Conservation (phyloP, 2,113 vertebrate genomes). For the Gnathonemus echidnorhynchus region DNA sequence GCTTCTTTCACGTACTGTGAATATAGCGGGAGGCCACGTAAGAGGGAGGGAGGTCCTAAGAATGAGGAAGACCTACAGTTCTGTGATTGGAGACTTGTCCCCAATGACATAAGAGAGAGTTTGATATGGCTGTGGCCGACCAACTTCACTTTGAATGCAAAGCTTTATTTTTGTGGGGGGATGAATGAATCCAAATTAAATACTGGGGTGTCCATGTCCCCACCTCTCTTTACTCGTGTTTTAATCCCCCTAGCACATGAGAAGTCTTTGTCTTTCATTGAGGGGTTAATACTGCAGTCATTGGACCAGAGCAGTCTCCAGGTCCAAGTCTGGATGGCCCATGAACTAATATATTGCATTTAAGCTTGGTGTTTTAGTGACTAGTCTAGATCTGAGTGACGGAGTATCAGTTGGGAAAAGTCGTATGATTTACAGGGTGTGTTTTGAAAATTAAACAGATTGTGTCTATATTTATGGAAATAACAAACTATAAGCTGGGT, state of each 20-base stretch:
- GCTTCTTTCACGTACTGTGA: not conserved
- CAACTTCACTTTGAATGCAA: not conserved
- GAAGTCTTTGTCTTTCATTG: not conserved
- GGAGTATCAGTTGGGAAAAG: not conserved
- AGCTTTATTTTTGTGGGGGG: not conserved
- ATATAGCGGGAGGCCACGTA: not conserved
- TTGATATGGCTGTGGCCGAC: not conserved
- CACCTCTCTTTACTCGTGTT: not conserved
- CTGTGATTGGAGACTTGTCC: not conserved
- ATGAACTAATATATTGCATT: not conserved
- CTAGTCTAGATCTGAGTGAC: not conserved
- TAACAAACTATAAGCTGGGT: not conserved
- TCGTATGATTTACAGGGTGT: not conserved
- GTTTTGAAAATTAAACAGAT: not conserved
- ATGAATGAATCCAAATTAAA: not conserved
- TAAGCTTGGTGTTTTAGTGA: not conserved
- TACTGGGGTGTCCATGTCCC: not conserved
- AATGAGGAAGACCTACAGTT: not conserved
- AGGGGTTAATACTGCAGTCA: too few species aligned
- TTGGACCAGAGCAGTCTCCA: not conserved
- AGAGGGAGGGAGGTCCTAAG: not conserved
- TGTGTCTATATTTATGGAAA: not conserved
- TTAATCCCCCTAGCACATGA: not conserved
- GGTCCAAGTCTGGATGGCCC: not conserved
- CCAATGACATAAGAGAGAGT: not conserved